Percentiles rank a stretch among this genome's conserved stretches.
These are phyloP conservation scores for Clupea harengus DNA, from an alignment of 2,113 vertebrate species.

Conservation along the genomic window DNA sequence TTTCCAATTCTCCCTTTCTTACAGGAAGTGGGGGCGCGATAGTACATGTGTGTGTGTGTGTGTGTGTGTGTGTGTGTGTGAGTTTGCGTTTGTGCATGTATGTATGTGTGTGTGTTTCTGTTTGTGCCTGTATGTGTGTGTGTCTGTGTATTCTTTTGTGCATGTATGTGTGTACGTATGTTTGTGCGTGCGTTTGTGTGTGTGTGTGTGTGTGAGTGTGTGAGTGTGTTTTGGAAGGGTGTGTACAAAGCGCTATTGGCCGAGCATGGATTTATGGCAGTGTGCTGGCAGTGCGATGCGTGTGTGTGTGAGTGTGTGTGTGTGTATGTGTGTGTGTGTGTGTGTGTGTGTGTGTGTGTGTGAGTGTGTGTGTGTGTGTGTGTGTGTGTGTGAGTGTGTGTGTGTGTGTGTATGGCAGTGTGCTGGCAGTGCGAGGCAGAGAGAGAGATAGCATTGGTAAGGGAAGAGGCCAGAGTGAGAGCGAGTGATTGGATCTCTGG, in stretches of 20 bases:
- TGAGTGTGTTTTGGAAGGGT: not conserved
- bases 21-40: not conserved
- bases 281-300: too few species aligned
- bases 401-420: too few species aligned
- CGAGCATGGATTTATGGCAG: slow-evolving; percentile 39
- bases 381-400: too few species aligned
- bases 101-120: not conserved
- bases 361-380: too few species aligned
- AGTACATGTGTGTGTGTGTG: not conserved
- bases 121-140: not conserved
- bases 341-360: too few species aligned
- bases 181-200: not conserved
- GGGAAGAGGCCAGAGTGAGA: not conserved
- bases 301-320: too few species aligned
- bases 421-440: slow-evolving; percentile 31
- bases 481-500: too few species aligned
- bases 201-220: slow-evolving; percentile 2
- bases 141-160: not conserved
- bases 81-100: too few species aligned
- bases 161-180: not conserved
- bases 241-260: slow-evolving; percentile 26
- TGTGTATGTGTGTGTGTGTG: too few species aligned
- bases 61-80: too few species aligned
- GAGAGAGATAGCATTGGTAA: too few species aligned
- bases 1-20: slow-evolving; percentile 42